phyloP scores from a whole-genome alignment of 1,140 invertebrate genomes.

The Branchinecta lynchi region DNA sequence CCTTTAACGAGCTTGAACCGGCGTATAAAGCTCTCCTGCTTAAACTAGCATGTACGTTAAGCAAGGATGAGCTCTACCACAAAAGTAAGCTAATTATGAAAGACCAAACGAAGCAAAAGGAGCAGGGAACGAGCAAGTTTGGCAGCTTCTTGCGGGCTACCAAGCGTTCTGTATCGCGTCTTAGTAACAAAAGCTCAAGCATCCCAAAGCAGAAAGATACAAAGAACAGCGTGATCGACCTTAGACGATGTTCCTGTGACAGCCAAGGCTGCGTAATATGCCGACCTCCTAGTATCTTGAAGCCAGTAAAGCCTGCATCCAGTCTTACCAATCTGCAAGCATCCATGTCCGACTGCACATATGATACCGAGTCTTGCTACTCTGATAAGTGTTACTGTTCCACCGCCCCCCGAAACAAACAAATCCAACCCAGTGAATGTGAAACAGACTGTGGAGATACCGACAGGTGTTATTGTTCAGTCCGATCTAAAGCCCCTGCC shows the following conservation, averaged over 20 bases:
- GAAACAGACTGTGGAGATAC: conserved; percentile 72
- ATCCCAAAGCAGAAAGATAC: conserved; percentile 14
- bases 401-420: conserved; percentile 26
- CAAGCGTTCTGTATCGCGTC: conserved; percentile 25
- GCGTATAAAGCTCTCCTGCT: conserved; percentile 75
- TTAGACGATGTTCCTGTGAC: conserved; percentile 7
- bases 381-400: conserved; percentile 62
- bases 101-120: conserved; percentile 38
- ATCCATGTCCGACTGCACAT: conserved; percentile 45
- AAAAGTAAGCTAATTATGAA: conserved; percentile 75
- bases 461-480: conserved; percentile 68
- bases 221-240: neutral
- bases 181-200: conserved; percentile 20
- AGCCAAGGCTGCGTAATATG: neutral
- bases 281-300: neutral
- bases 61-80: conserved; percentile 75
- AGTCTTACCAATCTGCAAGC: neutral
- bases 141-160: conserved; percentile 25
- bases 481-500: conserved; percentile 19
- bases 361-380: conserved; percentile 58
- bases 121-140: conserved; percentile 47
- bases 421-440: conserved; percentile 44
- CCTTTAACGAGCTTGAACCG: conserved; percentile 75
- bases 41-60: conserved; percentile 66
- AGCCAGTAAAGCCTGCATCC: neutral